A percentile compares a stretch with the other conserved stretches of the same genome.
Conservation (phyloP, 1,140 invertebrate species). For the Papilio xuthus region DNA sequence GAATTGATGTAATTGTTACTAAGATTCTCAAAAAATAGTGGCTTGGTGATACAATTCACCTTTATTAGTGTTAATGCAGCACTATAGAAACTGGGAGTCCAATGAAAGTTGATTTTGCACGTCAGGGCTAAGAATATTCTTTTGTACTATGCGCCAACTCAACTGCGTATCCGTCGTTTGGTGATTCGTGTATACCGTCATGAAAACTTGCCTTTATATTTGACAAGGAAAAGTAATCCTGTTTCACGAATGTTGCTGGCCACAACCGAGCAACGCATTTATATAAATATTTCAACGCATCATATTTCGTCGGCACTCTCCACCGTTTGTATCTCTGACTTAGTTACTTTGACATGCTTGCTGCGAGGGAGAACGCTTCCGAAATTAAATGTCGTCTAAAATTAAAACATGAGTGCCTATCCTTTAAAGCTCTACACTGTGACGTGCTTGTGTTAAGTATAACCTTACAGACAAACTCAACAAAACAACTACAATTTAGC, state of each 20-base stretch:
- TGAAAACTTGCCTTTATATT: slow-evolving; percentile 13
- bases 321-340: not conserved
- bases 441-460: not conserved
- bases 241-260: slow-evolving; percentile 9
- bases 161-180: not conserved
- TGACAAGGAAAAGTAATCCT: slow-evolving; percentile 1
- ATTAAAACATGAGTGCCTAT: not conserved
- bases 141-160: not conserved
- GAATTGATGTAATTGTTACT: too few species aligned
- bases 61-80: not conserved
- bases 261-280: slow-evolving; percentile 4
- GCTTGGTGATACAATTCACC: not conserved
- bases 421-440: not conserved
- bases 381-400: slow-evolving; percentile 10
- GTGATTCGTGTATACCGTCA: not conserved
- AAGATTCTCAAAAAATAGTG: too few species aligned
- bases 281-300: slow-evolving; percentile 34
- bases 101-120: not conserved
- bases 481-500: not conserved
- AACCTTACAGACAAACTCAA: not conserved
- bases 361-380: not conserved
- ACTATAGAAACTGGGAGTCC: not conserved
- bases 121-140: not conserved
- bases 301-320: slow-evolving; percentile 14
- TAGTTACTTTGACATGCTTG: slow-evolving; percentile 4